These are phyloP conservation scores for Pipistrellus kuhlii DNA, from an alignment of 2,797 vertebrate species.

Conservation along the genomic window DNA sequence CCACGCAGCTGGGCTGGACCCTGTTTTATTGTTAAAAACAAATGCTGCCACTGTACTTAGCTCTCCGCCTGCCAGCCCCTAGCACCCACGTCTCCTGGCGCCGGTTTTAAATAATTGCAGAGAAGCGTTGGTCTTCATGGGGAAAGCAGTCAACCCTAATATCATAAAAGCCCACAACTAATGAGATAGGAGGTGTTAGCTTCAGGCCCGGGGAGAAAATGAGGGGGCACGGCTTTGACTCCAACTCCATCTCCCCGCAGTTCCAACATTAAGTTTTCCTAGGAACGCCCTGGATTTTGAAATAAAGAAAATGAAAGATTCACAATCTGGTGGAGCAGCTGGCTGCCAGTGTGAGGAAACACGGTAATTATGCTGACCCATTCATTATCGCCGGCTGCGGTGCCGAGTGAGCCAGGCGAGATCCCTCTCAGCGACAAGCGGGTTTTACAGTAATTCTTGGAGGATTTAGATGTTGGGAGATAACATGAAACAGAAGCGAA, in stretches of 20 bases:
- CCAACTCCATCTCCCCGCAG: conserved; percentile 75
- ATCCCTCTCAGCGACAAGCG: conserved; percentile 81
- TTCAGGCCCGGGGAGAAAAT: conserved; percentile 58
- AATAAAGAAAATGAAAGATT: conserved; percentile 88
- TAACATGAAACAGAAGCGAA: conserved; percentile 68
- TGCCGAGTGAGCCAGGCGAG: conserved; percentile 63
- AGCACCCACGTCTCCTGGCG: neutral
- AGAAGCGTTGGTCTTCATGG: conserved; percentile 31
- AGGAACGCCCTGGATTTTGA: conserved; percentile 87
- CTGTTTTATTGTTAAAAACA: neutral
- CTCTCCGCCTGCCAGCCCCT: neutral
- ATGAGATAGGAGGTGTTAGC: conserved; percentile 76
- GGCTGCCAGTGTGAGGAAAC: conserved; percentile 76
- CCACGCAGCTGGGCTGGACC: too few species aligned
- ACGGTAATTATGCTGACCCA: conserved; percentile 87
- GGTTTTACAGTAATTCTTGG: conserved; percentile 73
- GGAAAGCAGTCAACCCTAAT: conserved; percentile 70
- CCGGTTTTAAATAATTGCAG: neutral
- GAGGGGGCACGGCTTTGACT: conserved; percentile 78
- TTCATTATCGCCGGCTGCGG: conserved; percentile 84
- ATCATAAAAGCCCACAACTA: conserved; percentile 66
- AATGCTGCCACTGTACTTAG: neutral
- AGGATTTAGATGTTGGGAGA: conserved; percentile 79
- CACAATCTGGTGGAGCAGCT: conserved; percentile 78
- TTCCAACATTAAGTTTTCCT: conserved; percentile 88